Base-by-base conservation (phyloP, 1,140 invertebrate genomes). In the Diprion similis region DNA sequence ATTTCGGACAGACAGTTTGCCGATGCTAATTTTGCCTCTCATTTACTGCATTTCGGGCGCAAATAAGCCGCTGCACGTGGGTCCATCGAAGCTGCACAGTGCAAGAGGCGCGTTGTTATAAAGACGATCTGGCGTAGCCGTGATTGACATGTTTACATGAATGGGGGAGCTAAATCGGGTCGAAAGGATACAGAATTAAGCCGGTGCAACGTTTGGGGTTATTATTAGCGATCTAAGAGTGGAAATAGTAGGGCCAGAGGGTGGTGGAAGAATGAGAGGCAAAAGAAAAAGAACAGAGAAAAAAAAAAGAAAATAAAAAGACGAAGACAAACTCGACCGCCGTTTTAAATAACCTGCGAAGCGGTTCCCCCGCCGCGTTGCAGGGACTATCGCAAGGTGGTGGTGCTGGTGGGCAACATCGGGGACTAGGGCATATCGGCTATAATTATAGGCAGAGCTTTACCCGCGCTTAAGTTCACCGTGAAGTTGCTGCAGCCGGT, bases 61-160 rank as follows among this genome's bases (percentile, higher is more conserved):
- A 37, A 37, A 6, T 37, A 6, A 37, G 24, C 24, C 24, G 24
- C 6, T 37, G 24, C 24, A 37, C 24, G 24, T 37, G 24, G 24
- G 24, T 37, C 24, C 24, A 37, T 37, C 24, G 1, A 4, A 37
- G 6, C 24, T 37, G 24, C 24, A 37, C 24, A 37, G 6, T 37
- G 24, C 24, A 37, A 37, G 24, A 6, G 24, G 24, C 24, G 24
- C 24, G 24, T 37, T 37, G 24, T 37, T 37, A 37, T 37, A 37
- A 37, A 37, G 24, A 37, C 24, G 24, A 37, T 37, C 24, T 37
- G 24, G 24, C 24, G 24, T 37, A 37, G 24, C 24, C 24, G 24
- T 59, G 51, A 59, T 59, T 59, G 51, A 59, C 51, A 17, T 59
- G 51, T 59, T 59, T 59, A 59, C 51, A 59, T 59, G 11, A 59